These are phyloP conservation scores for Eulemur macaco DNA, from an alignment of 2,113 vertebrate species.

Conservation along the genomic window DNA sequence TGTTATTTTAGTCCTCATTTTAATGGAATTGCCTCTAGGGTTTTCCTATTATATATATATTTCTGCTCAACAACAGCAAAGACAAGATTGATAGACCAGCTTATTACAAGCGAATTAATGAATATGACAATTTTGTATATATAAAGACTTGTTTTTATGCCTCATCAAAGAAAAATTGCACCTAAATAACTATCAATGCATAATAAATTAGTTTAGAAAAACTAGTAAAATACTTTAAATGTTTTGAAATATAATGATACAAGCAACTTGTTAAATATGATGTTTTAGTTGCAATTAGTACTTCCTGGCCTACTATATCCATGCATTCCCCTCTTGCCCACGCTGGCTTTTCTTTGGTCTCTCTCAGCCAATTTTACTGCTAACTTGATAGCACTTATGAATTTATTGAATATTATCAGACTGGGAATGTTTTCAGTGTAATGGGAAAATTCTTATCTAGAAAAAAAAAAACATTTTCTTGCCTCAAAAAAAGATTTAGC, in stretches of 20 bases:
- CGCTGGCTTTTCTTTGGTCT: not conserved
- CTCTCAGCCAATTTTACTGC: not conserved
- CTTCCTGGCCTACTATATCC: no score
- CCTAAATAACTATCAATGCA: not conserved
- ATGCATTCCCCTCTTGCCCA: not conserved
- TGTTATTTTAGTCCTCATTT: slow-evolving; percentile 34
- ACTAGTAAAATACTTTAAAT: not conserved
- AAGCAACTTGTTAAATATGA: not conserved
- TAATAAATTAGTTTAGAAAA: not conserved
- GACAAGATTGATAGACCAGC: not conserved
- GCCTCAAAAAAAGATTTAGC: not conserved
- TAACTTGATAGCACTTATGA: not conserved
- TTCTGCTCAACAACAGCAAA: slow-evolving; percentile 9
- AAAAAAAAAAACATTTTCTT: not conserved
- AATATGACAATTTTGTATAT: not conserved
- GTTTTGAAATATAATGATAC: not conserved
- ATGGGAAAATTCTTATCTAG: not conserved
- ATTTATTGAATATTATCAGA: not conserved
- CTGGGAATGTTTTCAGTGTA: not conserved
- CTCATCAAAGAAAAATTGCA: not conserved
- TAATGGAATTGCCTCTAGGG: not conserved
- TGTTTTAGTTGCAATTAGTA: not conserved
- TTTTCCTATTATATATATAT: not conserved
- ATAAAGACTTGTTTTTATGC: not conserved
- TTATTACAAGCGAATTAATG: not conserved